A percentile compares a stretch with the other conserved stretches of the same genome.
Conservation (phyloP, 92 coral and sea anemone species). For the Plumapathes pennacea region DNA sequence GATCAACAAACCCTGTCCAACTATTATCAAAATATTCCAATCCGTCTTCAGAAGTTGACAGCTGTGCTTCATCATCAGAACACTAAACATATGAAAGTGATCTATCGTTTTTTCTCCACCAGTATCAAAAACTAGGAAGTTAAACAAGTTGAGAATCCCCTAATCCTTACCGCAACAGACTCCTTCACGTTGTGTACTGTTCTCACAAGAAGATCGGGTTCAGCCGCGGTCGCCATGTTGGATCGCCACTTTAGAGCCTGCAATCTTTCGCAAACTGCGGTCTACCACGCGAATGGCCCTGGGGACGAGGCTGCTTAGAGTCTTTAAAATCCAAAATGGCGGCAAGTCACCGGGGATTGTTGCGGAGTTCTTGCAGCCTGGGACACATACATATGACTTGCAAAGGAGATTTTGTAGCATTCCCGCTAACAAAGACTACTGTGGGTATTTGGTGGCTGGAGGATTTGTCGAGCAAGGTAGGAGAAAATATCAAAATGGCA, state of each 20-base stretch:
- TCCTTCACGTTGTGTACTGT: slow-evolving; percentile 21
- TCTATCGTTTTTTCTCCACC: too few relatives aligned
- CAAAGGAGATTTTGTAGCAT: slow-evolving; percentile 55
- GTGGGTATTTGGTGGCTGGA: slow-evolving; percentile 69
- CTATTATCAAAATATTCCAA: too few relatives aligned
- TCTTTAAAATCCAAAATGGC: slow-evolving; percentile 65
- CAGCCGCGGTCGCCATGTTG: slow-evolving; percentile 18
- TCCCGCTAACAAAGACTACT: slow-evolving; percentile 70
- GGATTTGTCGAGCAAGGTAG: slow-evolving; percentile 68
- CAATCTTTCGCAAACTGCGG: not conserved
- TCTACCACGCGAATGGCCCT: not conserved
- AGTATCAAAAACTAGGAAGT: too few relatives aligned
- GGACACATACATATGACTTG: slow-evolving; percentile 65
- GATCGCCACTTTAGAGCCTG: slow-evolving; percentile 5
- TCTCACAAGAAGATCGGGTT: slow-evolving; percentile 3
- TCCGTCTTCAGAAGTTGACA: too few relatives aligned
- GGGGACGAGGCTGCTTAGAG: not conserved
- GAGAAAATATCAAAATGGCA: not conserved
- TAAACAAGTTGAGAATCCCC: not conserved
- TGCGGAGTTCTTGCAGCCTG: slow-evolving; percentile 50
- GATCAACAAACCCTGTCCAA: too few relatives aligned
- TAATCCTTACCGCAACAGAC: slow-evolving; percentile 27
- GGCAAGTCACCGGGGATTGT: slow-evolving; percentile 72
- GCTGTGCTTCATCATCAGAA: too few relatives aligned
- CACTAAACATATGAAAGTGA: too few relatives aligned